phyloP scores from a whole-genome alignment of 35 echinoderm and acorn worm species.

The Anneissia japonica region DNA sequence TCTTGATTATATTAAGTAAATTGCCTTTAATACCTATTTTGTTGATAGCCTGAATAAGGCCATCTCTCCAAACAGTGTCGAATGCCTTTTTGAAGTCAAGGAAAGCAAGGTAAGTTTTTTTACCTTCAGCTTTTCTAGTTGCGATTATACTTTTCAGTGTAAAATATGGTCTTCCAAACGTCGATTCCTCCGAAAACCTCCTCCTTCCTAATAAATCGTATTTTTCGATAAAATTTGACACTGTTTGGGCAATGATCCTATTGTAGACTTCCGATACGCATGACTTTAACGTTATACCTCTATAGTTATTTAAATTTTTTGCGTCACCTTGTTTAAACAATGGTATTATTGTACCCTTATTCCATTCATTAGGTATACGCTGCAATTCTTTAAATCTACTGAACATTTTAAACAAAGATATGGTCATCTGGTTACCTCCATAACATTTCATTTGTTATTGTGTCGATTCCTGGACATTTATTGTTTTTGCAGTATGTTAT shows the following conservation, averaged over 20 bases:
- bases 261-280: neutral
- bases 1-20: neutral
- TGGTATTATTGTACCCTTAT: conserved; percentile 1
- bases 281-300: neutral
- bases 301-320: conserved; percentile 7
- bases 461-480: neutral
- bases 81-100: neutral
- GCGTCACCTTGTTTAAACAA: neutral
- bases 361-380: neutral
- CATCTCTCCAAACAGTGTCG: conserved; percentile 13
- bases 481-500: neutral
- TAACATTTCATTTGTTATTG: conserved; percentile 9
- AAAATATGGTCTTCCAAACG: neutral
- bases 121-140: neutral
- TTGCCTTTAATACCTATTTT: neutral
- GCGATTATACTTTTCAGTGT: neutral
- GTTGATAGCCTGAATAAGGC: neutral
- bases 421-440: neutral
- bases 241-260: conserved; percentile 1
- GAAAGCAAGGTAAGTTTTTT: neutral
- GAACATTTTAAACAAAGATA: neutral
- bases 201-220: neutral
- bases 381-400: neutral
- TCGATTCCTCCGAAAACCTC: conserved; percentile 1
- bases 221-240: conserved; percentile 6